Evolutionary conservation across 2,888 invertebrate genomes (phyloP), one percentile per base, ranked within the genome.

Genomic region (Thumatha senex): DNA sequence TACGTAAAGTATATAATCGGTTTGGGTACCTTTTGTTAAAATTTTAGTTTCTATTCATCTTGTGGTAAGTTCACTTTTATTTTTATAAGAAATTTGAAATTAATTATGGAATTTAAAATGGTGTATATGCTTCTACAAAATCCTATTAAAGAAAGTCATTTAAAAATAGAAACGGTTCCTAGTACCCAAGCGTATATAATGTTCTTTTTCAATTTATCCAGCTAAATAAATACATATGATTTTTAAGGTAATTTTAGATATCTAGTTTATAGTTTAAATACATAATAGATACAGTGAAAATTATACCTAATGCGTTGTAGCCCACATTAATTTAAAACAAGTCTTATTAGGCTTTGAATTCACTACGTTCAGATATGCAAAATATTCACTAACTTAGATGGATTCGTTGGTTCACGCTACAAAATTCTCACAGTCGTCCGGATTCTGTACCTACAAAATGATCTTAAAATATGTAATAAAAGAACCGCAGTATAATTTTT

Each of bases 1-100:
- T 82, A 83, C 81, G 80, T 83, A 77, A 76, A 80, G 79, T 72
- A 78, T 65, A 72, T 74, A 79, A 77, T 80, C 78, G 78, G 76
- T 66, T 65, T 75, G 67, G 69, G 65, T 65, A 68, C 64, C 78
- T 79, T 84, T 86, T 86, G 81, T 81, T 68, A 54, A 63, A 65
- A 67, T 71, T 71, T 72, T 74, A 67, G 75, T 73, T 72, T 65
- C 74, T 67, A 74, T 82, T 79, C 78, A 80, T 64, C 73, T 72
- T 80, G 81, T 70, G 78, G 80, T 79, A 78, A 80, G 57, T 54
- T 56, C 78, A 61, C 60, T 61, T 62, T 67, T 70, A 58, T 68
- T 60, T 67, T 70, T 67, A 61, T 72, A 69, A 69, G 35, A 55
- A 58, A 59, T 70, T 31, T 31, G 11, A 31, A 31, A 31, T 31